Conservation (phyloP, 1,140 invertebrate genomes). For the Hestina assimilis region DNA sequence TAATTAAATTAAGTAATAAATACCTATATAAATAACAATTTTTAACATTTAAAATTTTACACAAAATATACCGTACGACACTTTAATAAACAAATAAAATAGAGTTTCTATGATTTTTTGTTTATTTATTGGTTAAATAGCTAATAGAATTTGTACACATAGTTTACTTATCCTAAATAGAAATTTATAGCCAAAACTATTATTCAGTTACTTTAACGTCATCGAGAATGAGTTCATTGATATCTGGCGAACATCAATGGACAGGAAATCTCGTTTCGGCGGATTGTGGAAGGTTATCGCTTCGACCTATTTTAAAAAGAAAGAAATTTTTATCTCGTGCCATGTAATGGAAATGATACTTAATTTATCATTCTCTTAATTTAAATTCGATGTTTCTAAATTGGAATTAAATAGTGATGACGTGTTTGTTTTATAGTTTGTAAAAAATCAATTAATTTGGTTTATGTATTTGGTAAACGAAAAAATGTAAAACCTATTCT, state of each 20-base stretch:
- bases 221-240: conserved; percentile 4
- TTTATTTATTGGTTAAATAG: background rate
- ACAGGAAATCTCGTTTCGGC: conserved; percentile 20
- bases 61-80: too few relatives aligned
- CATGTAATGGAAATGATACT: background rate
- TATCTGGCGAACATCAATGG: conserved; percentile 12
- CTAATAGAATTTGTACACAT: background rate
- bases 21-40: too few relatives aligned
- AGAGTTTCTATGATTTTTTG: background rate
- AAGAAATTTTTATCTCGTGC: background rate
- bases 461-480: too few relatives aligned
- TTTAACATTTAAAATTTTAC: too few relatives aligned
- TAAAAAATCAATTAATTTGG: too few relatives aligned
- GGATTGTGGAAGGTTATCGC: conserved; percentile 15
- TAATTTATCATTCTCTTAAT: background rate
- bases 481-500: too few relatives aligned
- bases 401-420: too few relatives aligned
- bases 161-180: background rate
- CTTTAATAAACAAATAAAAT: too few relatives aligned
- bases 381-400: too few relatives aligned
- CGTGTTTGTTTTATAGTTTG: too few relatives aligned
- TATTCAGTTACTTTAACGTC: background rate
- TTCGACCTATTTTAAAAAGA: conserved; percentile 15
- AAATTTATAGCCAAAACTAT: background rate
- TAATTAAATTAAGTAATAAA: too few relatives aligned